Conservation (phyloP, 2,888 invertebrate species). For the Vanessa cardui region DNA sequence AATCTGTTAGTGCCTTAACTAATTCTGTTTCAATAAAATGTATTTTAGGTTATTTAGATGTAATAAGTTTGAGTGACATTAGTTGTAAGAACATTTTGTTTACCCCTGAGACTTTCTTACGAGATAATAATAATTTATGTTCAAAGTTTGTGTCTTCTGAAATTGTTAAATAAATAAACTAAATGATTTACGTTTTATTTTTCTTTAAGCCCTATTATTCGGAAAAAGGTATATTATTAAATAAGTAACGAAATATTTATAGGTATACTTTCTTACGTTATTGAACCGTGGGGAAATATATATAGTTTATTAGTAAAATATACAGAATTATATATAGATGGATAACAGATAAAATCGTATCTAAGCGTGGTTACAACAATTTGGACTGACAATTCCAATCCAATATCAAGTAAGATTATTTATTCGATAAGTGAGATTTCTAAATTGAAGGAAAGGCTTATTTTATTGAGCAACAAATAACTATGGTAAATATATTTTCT, state of each 20-base stretch:
- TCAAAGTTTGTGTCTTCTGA: slow-evolving; percentile 5
- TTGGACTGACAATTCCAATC: not conserved
- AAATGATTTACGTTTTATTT: slow-evolving; percentile 12
- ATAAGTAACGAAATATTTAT: not conserved
- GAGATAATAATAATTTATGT: too few relatives aligned
- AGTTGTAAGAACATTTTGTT: slow-evolving; percentile 6
- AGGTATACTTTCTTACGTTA: too few relatives aligned
- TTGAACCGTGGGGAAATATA: not conserved
- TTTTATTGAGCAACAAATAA: not conserved
- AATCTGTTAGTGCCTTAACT: not conserved
- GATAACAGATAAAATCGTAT: too few relatives aligned
- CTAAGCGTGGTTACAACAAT: not conserved
- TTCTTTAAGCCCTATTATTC: slow-evolving; percentile 1
- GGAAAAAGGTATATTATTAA: not conserved
- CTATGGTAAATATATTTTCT: slow-evolving; percentile 31
- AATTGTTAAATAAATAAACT: slow-evolving; percentile 11
- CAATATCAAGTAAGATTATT: not conserved
- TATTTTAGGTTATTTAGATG: not conserved
- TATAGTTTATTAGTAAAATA: not conserved
- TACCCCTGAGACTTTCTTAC: not conserved
- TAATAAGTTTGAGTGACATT: not conserved
- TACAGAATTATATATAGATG: too few relatives aligned
- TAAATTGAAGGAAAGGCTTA: not conserved
- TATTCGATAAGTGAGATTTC: not conserved
- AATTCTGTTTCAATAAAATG: not conserved